Evolutionary conservation across 2,797 vertebrate genomes (phyloP), one percentile per base, ranked within the genome.

Genomic region (Micromesistius poutassou): DNA sequence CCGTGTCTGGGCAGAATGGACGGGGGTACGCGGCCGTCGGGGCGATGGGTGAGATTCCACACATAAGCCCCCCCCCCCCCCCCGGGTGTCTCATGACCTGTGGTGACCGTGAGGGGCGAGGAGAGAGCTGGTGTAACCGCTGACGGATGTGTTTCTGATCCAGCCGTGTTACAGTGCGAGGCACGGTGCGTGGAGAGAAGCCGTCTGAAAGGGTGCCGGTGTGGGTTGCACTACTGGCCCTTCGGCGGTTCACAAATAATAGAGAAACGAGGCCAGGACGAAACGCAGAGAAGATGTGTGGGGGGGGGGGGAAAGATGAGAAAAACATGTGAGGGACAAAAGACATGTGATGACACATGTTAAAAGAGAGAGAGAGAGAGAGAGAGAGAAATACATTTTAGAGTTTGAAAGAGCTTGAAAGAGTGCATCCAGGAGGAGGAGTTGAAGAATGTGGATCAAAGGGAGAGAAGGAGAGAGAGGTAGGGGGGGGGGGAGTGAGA

Each of bases 71-170:
- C 30, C n/a, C n/a, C n/a, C n/a, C n/a, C n/a, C n/a, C n/a, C n/a
- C n/a, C 71, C 28, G 30, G 75, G 82, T 71, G 35, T 42, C 66
- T 75, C 16, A 46, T 40, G 79, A 62, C 16, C 42, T 19, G 75
- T 76, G 22, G n/a, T 22, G 40, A 3, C 33, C 38, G 35, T 42
- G 76, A 80, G 73, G 74, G 77, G 81, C 85, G 85, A 77, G 82
- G n/a, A n/a, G 81, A 84, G 76, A 88, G 82, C 76, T 74, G 40
- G 30, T 71, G 74, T 74, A 85, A 90, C n/a, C 84, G 77, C 14
- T 91, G 91, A 93, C 89, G 82, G 85, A 92, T 89, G 90, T 0
- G 46, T 31, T 76, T 84, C 79, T 46, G 79, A 74, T 85, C 84
- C 0, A 76, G 82, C 81, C 62, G 25, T 85, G 30, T n/a, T 70